Percentiles rank a stretch among this genome's conserved stretches.
These are phyloP conservation scores for Tyrannus savana DNA, from an alignment of 2,113 vertebrate genomes.

Conservation along the genomic window DNA sequence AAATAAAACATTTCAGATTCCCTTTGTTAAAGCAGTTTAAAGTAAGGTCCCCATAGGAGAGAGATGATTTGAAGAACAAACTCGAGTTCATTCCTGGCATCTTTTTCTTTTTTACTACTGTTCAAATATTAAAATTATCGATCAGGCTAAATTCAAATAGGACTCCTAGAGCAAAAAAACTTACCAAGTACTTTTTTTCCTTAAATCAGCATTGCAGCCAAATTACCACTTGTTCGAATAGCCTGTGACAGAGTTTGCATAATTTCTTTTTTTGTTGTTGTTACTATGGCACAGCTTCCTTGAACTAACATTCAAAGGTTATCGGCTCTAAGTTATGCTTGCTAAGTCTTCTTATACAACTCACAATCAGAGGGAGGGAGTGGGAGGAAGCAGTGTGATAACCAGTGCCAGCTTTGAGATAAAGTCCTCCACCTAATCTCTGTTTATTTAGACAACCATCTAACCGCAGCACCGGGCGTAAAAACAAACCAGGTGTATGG, in stretches of 20 bases:
- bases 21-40: background rate
- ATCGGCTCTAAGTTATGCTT: constrained; percentile 71
- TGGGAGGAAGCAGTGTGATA: constrained; percentile 75
- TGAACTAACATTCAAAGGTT: constrained; percentile 71
- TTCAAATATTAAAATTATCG: constrained; percentile 26
- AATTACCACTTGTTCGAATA: constrained; percentile 5
- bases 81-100: background rate
- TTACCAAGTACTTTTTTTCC: background rate
- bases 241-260: background rate
- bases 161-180: background rate
- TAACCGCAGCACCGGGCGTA: background rate
- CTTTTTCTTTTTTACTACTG: background rate
- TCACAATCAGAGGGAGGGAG: constrained; percentile 77
- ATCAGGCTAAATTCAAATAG: background rate
- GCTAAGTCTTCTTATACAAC: constrained; percentile 76
- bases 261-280: constrained; percentile 3
- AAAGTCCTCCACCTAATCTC: constrained; percentile 74
- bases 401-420: constrained; percentile 78
- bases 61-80: constrained; percentile 17
- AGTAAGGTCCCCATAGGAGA: background rate
- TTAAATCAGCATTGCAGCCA: background rate
- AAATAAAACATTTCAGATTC: background rate
- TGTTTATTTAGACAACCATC: constrained; percentile 77
- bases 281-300: constrained; percentile 58
- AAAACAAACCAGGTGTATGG: constrained; percentile 53